Percentiles rank a stretch among this genome's conserved stretches.
Evolutionary conservation across 1,140 invertebrate genomes (phyloP).

Genomic region (Adoxophyes honmai): DNA sequence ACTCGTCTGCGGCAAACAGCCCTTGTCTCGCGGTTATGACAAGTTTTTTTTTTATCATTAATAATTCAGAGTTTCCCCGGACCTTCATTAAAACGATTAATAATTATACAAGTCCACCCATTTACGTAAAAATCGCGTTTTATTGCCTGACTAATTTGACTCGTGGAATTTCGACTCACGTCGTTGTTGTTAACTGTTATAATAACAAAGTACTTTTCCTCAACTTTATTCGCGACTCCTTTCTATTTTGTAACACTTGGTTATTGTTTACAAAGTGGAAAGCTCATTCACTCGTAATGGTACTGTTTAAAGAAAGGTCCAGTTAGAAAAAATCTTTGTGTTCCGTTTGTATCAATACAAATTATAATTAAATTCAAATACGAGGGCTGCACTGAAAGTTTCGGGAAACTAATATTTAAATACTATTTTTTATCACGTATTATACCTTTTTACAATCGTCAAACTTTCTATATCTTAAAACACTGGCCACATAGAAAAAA

Average conservation of each 20-base stretch:
- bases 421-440: too few species aligned
- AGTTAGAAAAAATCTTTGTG: too few species aligned
- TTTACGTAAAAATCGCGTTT: constrained; percentile 11
- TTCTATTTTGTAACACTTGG: constrained; percentile 3
- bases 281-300: too few species aligned
- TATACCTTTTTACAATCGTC: too few species aligned
- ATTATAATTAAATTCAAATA: too few species aligned
- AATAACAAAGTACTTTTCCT: constrained; percentile 15
- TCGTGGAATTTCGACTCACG: constrained; percentile 2
- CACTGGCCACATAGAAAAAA: too few species aligned
- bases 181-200: background rate
- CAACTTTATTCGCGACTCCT: background rate
- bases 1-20: background rate
- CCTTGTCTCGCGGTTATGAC: background rate
- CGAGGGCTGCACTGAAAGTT: too few species aligned
- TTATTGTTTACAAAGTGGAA: background rate
- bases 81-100: constrained; percentile 2
- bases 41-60: constrained; percentile 2
- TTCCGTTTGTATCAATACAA: too few species aligned
- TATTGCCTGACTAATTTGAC: constrained; percentile 11
- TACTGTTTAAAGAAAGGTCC: too few species aligned
- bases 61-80: constrained; percentile 2
- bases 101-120: background rate
- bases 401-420: too few species aligned
- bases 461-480: too few species aligned